phyloP scores from a whole-genome alignment of 2,888 invertebrate species.

The Muschampia plurimacula region DNA sequence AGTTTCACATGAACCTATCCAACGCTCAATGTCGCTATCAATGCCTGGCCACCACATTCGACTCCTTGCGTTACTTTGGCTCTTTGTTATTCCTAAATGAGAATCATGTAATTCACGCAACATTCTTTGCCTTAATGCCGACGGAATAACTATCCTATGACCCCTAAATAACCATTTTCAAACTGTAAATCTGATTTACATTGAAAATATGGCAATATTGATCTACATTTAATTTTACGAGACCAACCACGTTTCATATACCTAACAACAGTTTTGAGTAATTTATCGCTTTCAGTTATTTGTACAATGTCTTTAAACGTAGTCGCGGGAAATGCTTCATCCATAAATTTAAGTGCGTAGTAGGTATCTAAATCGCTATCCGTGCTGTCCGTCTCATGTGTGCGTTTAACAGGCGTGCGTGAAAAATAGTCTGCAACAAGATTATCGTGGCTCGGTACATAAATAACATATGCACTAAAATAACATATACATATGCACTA shows the following conservation, averaged over 20 bases:
- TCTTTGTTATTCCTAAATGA: constrained; percentile 43
- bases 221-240: constrained; percentile 40
- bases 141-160: constrained; percentile 42
- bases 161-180: constrained; percentile 42
- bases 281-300: constrained; percentile 31
- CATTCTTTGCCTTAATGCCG: constrained; percentile 26
- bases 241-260: constrained; percentile 45
- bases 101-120: constrained; percentile 39
- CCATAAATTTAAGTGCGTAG: neutral
- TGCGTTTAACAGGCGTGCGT: constrained; percentile 26
- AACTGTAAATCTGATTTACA: constrained; percentile 44
- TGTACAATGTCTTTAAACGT: constrained; percentile 32
- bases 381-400: neutral
- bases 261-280: constrained; percentile 41
- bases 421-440: constrained; percentile 43
- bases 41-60: constrained; percentile 45
- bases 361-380: constrained; percentile 27
- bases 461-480: too few species aligned
- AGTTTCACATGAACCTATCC: constrained; percentile 38
- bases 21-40: constrained; percentile 41
- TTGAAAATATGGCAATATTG: constrained; percentile 41
- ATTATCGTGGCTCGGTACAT: constrained; percentile 39
- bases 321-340: constrained; percentile 15
- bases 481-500: constrained; percentile 32
- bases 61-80: constrained; percentile 40